These are phyloP conservation scores for Megaustenia siamemsis DNA, from an alignment of 2,888 invertebrate genomes.

Conservation along the genomic window DNA sequence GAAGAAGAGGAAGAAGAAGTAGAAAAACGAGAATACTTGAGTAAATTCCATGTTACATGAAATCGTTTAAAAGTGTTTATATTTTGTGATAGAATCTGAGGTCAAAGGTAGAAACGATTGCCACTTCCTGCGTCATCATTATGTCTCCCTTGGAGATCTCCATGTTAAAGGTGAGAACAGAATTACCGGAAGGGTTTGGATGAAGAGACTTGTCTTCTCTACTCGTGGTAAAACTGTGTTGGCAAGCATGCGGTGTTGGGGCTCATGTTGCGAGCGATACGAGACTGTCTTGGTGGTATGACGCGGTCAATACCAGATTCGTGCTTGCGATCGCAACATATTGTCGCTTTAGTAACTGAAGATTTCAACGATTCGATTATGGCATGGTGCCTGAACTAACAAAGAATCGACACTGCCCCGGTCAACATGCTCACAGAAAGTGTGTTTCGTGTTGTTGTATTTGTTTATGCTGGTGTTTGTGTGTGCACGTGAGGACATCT, in stretches of 20 bases:
- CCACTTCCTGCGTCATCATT: too few species aligned
- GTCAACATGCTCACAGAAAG: background rate
- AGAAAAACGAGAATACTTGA: too few species aligned
- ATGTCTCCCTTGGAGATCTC: background rate
- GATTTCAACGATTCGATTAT: conserved; percentile 27
- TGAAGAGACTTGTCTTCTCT: background rate
- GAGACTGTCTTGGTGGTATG: background rate
- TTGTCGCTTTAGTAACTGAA: conserved; percentile 29
- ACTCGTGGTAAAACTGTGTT: background rate
- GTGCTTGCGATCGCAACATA: conserved; percentile 18
- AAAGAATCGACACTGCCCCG: background rate
- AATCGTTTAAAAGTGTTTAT: too few species aligned
- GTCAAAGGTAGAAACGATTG: too few species aligned
- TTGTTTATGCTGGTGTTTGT: background rate
- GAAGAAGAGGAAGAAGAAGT: too few species aligned
- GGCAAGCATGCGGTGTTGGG: background rate
- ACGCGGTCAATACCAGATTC: conserved; percentile 18
- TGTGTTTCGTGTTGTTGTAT: background rate
- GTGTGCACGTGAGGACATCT: background rate
- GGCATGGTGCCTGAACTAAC: conserved; percentile 36
- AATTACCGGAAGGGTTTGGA: background rate
- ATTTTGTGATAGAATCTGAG: too few species aligned
- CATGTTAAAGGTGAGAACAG: background rate
- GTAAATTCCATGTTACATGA: too few species aligned
- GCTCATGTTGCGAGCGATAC: background rate